A percentile compares a stretch with the other conserved stretches of the same genome.
Evolutionary conservation across 2,797 vertebrate species (phyloP).

Genomic region (Danio aesculapii): DNA sequence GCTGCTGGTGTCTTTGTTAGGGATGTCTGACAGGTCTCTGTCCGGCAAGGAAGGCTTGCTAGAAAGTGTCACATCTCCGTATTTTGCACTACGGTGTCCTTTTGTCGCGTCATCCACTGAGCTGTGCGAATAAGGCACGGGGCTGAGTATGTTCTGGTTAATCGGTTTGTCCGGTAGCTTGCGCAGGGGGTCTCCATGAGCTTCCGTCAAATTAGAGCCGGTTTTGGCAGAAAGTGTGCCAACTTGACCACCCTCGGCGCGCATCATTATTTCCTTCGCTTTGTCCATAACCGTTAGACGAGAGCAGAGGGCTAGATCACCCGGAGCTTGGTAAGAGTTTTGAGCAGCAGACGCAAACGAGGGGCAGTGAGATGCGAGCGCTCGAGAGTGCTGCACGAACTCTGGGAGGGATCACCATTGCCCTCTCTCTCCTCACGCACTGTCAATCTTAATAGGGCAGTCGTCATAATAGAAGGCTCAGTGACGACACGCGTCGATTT

Average conservation of each 20-base stretch:
- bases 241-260: constrained; percentile 88
- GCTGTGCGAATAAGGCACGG: constrained; percentile 82
- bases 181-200: constrained; percentile 78
- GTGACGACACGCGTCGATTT: constrained; percentile 96
- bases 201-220: constrained; percentile 83
- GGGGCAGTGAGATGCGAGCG: constrained; percentile 88
- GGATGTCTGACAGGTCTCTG: constrained; percentile 74
- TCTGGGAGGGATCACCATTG: constrained; percentile 98
- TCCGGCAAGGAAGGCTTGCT: constrained; percentile 76
- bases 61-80: constrained; percentile 80
- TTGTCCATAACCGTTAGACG: constrained; percentile 85
- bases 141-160: constrained; percentile 84
- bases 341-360: constrained; percentile 54
- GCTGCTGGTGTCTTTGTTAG: constrained; percentile 90
- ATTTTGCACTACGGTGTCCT: constrained; percentile 81
- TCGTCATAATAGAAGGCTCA: constrained; percentile 92
- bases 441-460: constrained; percentile 96
- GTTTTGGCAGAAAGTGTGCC: constrained; percentile 84
- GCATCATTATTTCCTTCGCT: constrained; percentile 92
- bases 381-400: constrained; percentile 88
- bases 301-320: constrained; percentile 11
- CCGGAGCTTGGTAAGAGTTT: constrained; percentile 26
- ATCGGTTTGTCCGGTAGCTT: constrained; percentile 86
- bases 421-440: constrained; percentile 92
- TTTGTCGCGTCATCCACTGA: constrained; percentile 78